These are phyloP conservation scores for Cynocephalus volans DNA, from an alignment of 2,113 vertebrate species.

Conservation along the genomic window DNA sequence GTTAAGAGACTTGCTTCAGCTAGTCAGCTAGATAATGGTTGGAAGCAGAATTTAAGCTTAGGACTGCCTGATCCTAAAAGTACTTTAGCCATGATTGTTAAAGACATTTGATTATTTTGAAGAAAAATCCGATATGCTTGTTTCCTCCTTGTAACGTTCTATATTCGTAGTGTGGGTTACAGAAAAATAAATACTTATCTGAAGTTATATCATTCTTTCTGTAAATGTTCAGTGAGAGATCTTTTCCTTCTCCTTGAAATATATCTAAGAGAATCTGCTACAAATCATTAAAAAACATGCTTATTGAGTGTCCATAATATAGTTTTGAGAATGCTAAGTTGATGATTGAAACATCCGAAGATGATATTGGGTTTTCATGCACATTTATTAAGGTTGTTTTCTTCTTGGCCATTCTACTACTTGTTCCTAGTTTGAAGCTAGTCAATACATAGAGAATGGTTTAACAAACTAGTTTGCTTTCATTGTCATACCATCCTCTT, in stretches of 20 bases:
- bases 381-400: not conserved
- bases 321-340: not conserved
- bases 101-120: slow-evolving; percentile 15
- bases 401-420: not conserved
- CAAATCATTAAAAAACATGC: not conserved
- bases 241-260: not conserved
- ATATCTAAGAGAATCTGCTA: not conserved
- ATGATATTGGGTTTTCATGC: not conserved
- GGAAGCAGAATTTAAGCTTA: not conserved
- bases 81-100: not conserved
- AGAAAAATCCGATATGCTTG: not conserved
- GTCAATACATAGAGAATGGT: not conserved
- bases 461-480: not conserved
- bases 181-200: not conserved
- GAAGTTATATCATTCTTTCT: not conserved
- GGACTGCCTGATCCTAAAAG: not conserved
- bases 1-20: not conserved
- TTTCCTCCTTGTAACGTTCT: not conserved
- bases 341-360: not conserved
- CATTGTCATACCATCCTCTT: not conserved
- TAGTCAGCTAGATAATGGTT: not conserved
- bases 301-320: not conserved
- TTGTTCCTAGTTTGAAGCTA: not conserved
- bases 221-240: not conserved
- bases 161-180: not conserved